Evolutionary conservation across 2,113 vertebrate species (phyloP).

Genomic region (Podarcis raffonei): DNA sequence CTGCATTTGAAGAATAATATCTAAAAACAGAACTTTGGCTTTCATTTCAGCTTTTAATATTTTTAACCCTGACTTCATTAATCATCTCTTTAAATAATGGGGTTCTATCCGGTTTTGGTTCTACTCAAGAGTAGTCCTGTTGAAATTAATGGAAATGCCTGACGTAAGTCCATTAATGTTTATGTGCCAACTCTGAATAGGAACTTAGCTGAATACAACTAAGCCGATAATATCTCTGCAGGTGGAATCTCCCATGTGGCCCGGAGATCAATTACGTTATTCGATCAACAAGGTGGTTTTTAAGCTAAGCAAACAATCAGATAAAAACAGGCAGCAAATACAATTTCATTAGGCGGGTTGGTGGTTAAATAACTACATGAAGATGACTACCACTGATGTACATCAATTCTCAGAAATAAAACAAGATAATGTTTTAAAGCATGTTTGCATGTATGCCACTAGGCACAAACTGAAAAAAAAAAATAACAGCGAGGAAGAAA

Average conservation of each 20-base stretch:
- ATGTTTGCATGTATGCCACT: not conserved
- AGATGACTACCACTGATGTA: not conserved
- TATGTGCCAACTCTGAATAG: too few relatives aligned
- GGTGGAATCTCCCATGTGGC: not conserved
- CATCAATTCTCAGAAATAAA: not conserved
- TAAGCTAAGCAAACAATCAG: not conserved
- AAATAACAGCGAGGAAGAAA: not conserved
- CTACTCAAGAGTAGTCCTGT: too few relatives aligned
- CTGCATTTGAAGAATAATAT: not conserved
- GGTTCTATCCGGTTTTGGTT: too few relatives aligned
- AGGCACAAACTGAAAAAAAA: not conserved
- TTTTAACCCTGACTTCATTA: not conserved
- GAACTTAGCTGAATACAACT: too few relatives aligned
- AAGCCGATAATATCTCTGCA: not conserved
- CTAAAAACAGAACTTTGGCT: not conserved
- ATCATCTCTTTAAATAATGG: not conserved
- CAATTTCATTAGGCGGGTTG: not conserved
- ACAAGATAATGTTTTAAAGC: not conserved
- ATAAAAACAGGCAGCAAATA: not conserved
- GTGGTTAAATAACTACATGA: not conserved
- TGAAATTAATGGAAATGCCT: too few relatives aligned
- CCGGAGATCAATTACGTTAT: not conserved
- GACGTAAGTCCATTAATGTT: too few relatives aligned
- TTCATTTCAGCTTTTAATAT: constrained; percentile 1
- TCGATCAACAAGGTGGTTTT: not conserved